These are phyloP conservation scores for Zaprionus ghesquierei DNA, from an alignment of 1,140 invertebrate species.

Conservation along the genomic window DNA sequence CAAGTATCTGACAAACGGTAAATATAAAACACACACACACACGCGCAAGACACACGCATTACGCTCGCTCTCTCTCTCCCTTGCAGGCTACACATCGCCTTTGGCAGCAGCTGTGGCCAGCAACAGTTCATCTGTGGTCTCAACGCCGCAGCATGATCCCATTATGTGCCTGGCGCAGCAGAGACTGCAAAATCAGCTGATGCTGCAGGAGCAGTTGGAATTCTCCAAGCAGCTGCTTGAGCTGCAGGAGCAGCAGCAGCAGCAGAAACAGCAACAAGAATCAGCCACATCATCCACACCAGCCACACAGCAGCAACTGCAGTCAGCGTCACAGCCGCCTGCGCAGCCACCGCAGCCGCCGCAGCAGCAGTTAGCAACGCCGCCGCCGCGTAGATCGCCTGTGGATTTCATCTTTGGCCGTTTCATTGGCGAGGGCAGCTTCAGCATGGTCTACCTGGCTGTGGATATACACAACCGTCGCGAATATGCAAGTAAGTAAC, in stretches of 20 bases:
- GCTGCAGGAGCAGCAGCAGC: constrained; percentile 16
- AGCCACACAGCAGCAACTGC: constrained; percentile 33
- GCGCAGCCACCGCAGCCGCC: constrained; percentile 22
- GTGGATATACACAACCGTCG: constrained; percentile 94
- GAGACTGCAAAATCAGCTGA: no score
- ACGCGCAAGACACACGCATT: not conserved
- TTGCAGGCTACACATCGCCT: constrained; percentile 69
- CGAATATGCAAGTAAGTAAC: constrained; percentile 95
- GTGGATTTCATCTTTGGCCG: constrained; percentile 97
- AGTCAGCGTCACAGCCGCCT: constrained; percentile 23
- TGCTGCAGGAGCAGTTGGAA: constrained; percentile 19
- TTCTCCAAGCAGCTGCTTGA: no score
- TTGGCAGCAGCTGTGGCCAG: constrained; percentile 72
- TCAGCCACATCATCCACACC: constrained; percentile 23
- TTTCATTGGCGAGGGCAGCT: constrained; percentile 97
- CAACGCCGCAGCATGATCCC: constrained; percentile 57
- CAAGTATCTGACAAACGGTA: constrained; percentile 71
- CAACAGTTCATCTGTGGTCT: constrained; percentile 62
- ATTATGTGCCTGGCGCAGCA: constrained; percentile 40
- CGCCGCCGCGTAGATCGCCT: constrained; percentile 87
- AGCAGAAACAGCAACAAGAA: constrained; percentile 41
- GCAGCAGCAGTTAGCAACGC: constrained; percentile 56
- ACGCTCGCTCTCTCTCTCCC: constrained; percentile 7
- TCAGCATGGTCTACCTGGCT: constrained; percentile 96
- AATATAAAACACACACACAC: no score